phyloP scores from a whole-genome alignment of 2,113 vertebrate species.

The Xenus cinereus region DNA sequence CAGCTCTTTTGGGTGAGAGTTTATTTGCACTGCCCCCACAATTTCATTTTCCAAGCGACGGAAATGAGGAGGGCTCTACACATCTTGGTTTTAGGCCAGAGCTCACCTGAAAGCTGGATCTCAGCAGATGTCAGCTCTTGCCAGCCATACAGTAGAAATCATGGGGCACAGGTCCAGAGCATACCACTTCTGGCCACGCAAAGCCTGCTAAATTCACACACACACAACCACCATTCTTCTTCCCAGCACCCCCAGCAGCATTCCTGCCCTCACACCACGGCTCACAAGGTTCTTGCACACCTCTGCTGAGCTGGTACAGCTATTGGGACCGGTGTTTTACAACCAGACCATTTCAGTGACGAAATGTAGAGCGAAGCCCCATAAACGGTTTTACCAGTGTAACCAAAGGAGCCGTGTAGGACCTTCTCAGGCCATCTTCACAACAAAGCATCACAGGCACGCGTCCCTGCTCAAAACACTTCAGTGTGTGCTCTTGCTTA shows the following conservation, averaged over 20 bases:
- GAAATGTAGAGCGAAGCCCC: background rate
- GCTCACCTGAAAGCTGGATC: background rate
- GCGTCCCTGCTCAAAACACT: background rate
- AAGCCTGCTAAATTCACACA: background rate
- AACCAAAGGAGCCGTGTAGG: background rate
- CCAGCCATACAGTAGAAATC: background rate
- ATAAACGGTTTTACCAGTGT: background rate
- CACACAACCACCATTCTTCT: background rate
- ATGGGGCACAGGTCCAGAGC: background rate
- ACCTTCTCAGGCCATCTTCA: accelerated
- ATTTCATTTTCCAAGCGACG: background rate
- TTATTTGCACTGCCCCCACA: background rate
- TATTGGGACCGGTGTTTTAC: background rate
- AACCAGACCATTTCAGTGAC: background rate
- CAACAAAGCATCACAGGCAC: background rate
- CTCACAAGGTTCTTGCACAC: accelerated
- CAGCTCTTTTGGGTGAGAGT: background rate
- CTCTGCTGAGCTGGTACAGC: background rate
- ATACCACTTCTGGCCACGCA: accelerated
- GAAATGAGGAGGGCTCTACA: background rate
- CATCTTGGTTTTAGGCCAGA: background rate
- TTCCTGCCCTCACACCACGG: background rate
- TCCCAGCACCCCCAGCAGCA: background rate
- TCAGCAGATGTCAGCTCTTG: background rate
- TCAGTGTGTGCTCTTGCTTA: accelerated